Conservation (phyloP, 2,113 vertebrate species). For the Oreochromis niloticus region DNA sequence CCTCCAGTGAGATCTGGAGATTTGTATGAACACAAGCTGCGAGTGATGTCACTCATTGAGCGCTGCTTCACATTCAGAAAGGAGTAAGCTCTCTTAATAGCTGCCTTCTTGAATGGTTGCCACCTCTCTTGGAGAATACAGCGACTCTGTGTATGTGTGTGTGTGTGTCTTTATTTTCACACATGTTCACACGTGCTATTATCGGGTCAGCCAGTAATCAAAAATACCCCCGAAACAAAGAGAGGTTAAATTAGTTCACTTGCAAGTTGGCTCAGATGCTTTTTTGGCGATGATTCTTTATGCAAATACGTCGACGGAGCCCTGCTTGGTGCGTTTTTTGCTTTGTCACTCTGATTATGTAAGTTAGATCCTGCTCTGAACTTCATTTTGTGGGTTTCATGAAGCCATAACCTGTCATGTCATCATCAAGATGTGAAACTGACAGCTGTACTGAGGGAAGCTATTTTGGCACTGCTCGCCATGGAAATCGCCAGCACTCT, state of each 20-base stretch:
- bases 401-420: background rate
- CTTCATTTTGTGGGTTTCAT: background rate
- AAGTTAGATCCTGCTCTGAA: background rate
- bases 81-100: slow-evolving; percentile 29
- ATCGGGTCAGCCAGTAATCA: slow-evolving; percentile 29
- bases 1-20: slow-evolving; percentile 27
- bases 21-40: slow-evolving; percentile 48
- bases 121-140: slow-evolving; percentile 42
- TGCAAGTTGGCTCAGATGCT: slow-evolving; percentile 27
- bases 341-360: background rate
- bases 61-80: background rate
- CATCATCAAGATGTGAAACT: background rate
- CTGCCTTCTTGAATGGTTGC: slow-evolving; percentile 54
- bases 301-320: slow-evolving; percentile 15
- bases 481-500: background rate
- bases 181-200: slow-evolving; percentile 52
- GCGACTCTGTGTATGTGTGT: background rate
- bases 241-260: slow-evolving; percentile 36
- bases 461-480: background rate
- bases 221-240: slow-evolving; percentile 12
- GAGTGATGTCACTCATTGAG: slow-evolving; percentile 39
- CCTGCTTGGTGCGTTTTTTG: background rate
- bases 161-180: slow-evolving; percentile 28
- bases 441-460: background rate
- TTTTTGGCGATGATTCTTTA: background rate